Evolutionary conservation across 1,140 invertebrate species (phyloP).

Genomic region (Drosophila pachea): DNA sequence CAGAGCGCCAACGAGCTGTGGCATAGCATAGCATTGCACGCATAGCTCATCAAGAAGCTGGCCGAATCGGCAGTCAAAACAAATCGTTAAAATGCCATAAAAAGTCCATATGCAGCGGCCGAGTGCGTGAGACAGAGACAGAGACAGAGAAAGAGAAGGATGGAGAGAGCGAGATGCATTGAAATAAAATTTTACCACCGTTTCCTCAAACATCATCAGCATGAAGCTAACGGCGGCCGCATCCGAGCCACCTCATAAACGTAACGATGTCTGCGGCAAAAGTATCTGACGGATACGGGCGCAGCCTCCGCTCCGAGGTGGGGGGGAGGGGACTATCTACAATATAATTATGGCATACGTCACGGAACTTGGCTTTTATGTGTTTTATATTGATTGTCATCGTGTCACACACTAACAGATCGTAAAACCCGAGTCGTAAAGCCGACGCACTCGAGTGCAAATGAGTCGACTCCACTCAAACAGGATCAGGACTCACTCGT

Average conservation of each 20-base stretch:
- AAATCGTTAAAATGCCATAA: conserved; percentile 78
- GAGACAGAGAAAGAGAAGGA: conserved; percentile 4
- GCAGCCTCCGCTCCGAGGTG: conserved; percentile 26
- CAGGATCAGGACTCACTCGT: conserved; percentile 41
- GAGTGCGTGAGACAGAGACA: no score
- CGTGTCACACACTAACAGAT: conserved; percentile 77
- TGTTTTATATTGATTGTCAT: conserved; percentile 77
- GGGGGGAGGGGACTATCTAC: conserved; percentile 42
- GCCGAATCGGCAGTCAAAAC: conserved; percentile 73
- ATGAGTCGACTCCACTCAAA: conserved; percentile 21
- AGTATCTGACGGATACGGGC: conserved; percentile 57
- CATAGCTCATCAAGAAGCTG: conserved; percentile 45
- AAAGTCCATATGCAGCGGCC: conserved; percentile 62
- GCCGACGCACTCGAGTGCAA: conserved; percentile 32
- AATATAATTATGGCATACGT: conserved; percentile 78
- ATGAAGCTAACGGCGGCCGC: conserved; percentile 57
- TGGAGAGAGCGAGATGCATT: conserved; percentile 63
- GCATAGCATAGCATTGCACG: conserved; percentile 34
- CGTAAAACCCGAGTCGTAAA: conserved; percentile 76
- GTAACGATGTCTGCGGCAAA: conserved; percentile 68
- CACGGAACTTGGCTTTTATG: conserved; percentile 76
- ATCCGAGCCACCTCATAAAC: conserved; percentile 74
- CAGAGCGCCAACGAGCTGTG: conserved; percentile 54
- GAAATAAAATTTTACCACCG: conserved; percentile 74
- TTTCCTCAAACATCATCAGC: conserved; percentile 68